Percentiles rank a stretch among this genome's conserved stretches.
Conservation (phyloP, 2,888 invertebrate genomes). For the Tridacna gigas region DNA sequence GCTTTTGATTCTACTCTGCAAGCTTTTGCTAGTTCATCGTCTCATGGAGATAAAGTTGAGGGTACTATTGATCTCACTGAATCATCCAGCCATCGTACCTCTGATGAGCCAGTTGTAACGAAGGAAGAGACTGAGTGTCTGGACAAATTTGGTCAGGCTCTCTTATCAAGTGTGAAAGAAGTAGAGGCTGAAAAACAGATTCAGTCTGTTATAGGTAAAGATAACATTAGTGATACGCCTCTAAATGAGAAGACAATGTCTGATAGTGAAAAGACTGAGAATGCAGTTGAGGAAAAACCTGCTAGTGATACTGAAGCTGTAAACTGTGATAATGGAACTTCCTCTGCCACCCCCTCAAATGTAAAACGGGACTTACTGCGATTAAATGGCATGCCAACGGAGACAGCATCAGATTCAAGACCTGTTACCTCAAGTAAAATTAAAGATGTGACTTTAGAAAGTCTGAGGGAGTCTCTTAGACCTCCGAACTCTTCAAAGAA, state of each 20-base stretch:
- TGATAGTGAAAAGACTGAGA: slow-evolving; percentile 18
- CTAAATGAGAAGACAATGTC: slow-evolving; percentile 1
- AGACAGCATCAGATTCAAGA: slow-evolving; percentile 57
- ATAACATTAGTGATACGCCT: slow-evolving; percentile 1
- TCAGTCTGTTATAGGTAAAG: slow-evolving; percentile 22
- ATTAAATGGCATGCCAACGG: slow-evolving; percentile 63
- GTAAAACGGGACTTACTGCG: slow-evolving; percentile 64
- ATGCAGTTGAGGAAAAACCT: slow-evolving; percentile 16
- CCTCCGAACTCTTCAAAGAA: slow-evolving; percentile 70
- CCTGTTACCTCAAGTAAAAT: slow-evolving; percentile 69
- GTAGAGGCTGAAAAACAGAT: slow-evolving; percentile 58
- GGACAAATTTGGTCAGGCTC: slow-evolving; percentile 65
- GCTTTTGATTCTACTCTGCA: slow-evolving; percentile 62
- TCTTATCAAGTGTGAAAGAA: slow-evolving; percentile 70
- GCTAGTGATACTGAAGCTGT: slow-evolving; percentile 41
- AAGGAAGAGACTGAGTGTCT: slow-evolving; percentile 50
- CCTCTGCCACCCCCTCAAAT: slow-evolving; percentile 57
- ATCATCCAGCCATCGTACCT: neutral
- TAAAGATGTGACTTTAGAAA: slow-evolving; percentile 75
- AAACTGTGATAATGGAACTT: slow-evolving; percentile 63
- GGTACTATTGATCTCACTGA: slow-evolving; percentile 20
- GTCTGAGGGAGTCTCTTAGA: slow-evolving; percentile 71
- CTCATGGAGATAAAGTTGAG: slow-evolving; percentile 25
- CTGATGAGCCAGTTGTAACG: slow-evolving; percentile 6
- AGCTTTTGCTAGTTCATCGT: slow-evolving; percentile 33